Conservation (phyloP, 2,797 vertebrate species). For the Lycodopsis pacificus region DNA sequence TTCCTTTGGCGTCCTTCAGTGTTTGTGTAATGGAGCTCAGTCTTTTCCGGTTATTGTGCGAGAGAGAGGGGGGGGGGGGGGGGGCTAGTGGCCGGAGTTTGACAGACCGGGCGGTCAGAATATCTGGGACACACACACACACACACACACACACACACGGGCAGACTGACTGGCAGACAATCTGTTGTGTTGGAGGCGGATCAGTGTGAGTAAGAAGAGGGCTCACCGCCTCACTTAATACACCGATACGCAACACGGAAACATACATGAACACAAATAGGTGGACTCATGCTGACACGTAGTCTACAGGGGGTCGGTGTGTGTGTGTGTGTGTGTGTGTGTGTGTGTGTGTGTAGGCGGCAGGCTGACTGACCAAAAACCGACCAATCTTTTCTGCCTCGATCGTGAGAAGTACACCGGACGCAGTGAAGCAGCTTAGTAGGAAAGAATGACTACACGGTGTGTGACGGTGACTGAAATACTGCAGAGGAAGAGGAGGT, state of each 20-base stretch:
- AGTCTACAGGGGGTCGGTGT: constrained; percentile 23
- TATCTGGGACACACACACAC: constrained; percentile 61
- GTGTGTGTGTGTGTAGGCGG: constrained; percentile 3
- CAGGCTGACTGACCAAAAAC: constrained; percentile 25
- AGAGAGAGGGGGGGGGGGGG: constrained; percentile 9
- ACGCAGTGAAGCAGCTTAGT: constrained; percentile 38
- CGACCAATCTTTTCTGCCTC: constrained; percentile 32
- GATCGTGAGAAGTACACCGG: constrained; percentile 48
- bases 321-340: background rate
- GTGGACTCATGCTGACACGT: background rate
- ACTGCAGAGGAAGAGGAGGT: background rate
- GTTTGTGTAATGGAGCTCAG: constrained; percentile 80
- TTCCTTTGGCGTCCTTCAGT: constrained; percentile 64
- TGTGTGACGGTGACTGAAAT: constrained; percentile 1
- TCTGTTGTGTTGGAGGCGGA: constrained; percentile 51
- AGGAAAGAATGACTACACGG: constrained; percentile 39
- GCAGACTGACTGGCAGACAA: constrained; percentile 54
- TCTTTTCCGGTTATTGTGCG: constrained; percentile 86
- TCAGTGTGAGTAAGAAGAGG: constrained; percentile 38
- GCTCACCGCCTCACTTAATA: constrained; percentile 13
- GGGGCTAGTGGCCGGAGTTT: constrained; percentile 52
- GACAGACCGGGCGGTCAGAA: constrained; percentile 55
- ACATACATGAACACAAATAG: constrained; percentile 8
- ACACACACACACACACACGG: constrained; percentile 25
- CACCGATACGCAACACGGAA: constrained; percentile 18